Evolutionary conservation across 1,140 invertebrate genomes (phyloP).

Genomic region (Lepidurus couesii): DNA sequence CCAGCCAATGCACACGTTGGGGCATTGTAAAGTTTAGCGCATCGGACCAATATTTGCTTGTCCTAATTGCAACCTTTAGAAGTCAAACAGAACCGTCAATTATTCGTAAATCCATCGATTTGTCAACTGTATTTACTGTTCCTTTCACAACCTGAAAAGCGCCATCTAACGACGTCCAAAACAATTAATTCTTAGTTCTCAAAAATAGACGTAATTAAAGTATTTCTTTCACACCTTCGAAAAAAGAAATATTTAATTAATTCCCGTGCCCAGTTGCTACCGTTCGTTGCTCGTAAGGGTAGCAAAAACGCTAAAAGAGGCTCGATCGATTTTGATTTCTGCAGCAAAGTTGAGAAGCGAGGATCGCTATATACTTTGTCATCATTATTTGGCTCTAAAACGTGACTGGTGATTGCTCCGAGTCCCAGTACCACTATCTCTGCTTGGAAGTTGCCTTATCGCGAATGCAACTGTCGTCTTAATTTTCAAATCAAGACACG

Average conservation of each 20-base stretch:
- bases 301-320: not conserved
- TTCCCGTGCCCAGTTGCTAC: not conserved
- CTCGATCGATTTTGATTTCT: slow-evolving; percentile 19
- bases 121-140: too few species aligned
- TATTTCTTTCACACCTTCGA: not conserved
- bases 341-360: not conserved
- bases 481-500: slow-evolving; percentile 21
- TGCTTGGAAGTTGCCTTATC: too few species aligned
- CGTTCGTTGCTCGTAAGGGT: not conserved
- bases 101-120: too few species aligned
- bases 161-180: too few species aligned
- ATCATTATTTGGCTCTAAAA: not conserved
- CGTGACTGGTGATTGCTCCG: not conserved
- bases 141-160: too few species aligned
- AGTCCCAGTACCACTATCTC: not conserved
- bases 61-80: too few species aligned
- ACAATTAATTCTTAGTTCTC: too few species aligned
- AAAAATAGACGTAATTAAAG: too few species aligned
- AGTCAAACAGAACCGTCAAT: too few species aligned
- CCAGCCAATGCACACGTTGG: too few species aligned
- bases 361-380: not conserved
- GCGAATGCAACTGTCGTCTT: slow-evolving; percentile 29
- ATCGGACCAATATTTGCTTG: too few species aligned
- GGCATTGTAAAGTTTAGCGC: too few species aligned
- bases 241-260: not conserved